Base-by-base conservation (phyloP, 23 tunicate genomes). In the Styela plicata region DNA sequence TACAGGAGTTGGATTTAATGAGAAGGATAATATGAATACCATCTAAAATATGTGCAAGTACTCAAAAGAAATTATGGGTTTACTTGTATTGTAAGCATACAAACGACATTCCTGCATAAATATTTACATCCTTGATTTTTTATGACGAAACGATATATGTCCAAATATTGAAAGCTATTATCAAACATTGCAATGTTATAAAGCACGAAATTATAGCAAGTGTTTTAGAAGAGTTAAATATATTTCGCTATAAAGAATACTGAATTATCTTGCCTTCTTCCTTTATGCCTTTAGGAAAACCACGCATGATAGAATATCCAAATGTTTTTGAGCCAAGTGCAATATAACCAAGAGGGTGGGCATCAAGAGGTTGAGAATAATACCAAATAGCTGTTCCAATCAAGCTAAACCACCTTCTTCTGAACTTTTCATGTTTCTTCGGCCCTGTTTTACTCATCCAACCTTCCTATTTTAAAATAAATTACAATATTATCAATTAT, bases 401-500 rank as follows among this genome's bases (percentile, higher is more conserved):
- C 27, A 91, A 66, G 36, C 85, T 82, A 64, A 91, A 91, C 90
- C 90, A 91, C 2, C 97, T 77, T 35, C 85, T 82, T 10, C 97
- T 90, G 44, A 91, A 91, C 30, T 87, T 88, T 37, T 91, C 97
- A 26, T 75, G 86, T 27, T 79, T 69, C 63, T 78, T 91, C n/a
- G 97, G 97, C 7, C 97, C 97, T 20, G 97, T 91, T 78, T 91
- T 91, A 77, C 80, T 78, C 90, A 91, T 86, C 97, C 97, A 91
- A 20, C 97, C 97, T 69, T 91, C 97, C 97, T 91, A 34, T 22
- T 7, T 44, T 44, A n/a, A n/a, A n/a, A n/a, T n/a, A n/a, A n/a
- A n/a, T n/a, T n/a, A n/a, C n/a, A n/a, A n/a, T n/a, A n/a, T n/a
- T n/a, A n/a, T n/a, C n/a, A n/a, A n/a, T n/a, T n/a, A n/a, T n/a